Evolutionary conservation across 2,113 vertebrate species (phyloP).

Genomic region (Psilopogon haemacephalus): DNA sequence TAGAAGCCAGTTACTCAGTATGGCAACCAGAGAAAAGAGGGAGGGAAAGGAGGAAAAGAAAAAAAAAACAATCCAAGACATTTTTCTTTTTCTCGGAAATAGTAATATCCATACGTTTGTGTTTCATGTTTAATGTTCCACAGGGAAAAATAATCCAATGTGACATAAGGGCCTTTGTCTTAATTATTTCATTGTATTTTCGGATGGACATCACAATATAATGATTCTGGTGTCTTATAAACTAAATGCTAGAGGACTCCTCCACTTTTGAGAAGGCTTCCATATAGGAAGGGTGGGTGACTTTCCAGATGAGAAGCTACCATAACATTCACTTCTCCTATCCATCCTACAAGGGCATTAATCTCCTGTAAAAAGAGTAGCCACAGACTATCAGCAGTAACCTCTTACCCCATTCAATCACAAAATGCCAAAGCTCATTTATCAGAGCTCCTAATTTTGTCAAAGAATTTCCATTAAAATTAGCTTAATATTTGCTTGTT

Average conservation of each 20-base stretch:
- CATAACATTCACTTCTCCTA: neutral
- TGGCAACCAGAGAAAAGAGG: neutral
- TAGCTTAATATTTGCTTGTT: constrained; percentile 5
- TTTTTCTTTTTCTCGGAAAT: neutral
- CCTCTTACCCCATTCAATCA: neutral
- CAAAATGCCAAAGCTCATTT: constrained; percentile 14
- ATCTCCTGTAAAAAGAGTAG: neutral
- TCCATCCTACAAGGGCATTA: neutral
- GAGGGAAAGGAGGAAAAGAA: too few species aligned
- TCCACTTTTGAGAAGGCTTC: neutral
- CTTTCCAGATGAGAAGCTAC: neutral
- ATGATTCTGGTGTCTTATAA: neutral
- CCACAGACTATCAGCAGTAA: neutral
- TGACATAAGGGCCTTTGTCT: fast-evolving
- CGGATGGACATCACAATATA: neutral
- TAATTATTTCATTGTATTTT: neutral
- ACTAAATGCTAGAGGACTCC: neutral
- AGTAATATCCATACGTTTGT: neutral
- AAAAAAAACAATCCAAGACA: neutral
- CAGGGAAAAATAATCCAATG: neutral
- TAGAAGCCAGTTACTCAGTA: constrained; percentile 66
- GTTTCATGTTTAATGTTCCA: neutral
- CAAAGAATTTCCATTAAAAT: neutral
- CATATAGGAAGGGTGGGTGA: neutral
- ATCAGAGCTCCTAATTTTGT: neutral